phyloP scores from a whole-genome alignment of 53 echinoderm and acorn worm species.

The Paracentrotus lividus region DNA sequence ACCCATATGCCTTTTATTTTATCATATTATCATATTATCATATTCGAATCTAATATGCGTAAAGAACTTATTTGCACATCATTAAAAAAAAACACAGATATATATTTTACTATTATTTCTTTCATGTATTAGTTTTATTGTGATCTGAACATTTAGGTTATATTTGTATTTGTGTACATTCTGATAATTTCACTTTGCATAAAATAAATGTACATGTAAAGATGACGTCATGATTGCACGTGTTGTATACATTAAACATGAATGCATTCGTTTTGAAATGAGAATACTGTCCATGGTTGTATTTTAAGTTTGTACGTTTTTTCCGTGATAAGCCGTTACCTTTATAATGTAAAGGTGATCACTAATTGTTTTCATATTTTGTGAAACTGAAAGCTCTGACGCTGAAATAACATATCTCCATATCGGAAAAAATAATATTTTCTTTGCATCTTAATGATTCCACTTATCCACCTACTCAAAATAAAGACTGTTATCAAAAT shows the following conservation, averaged over 20 bases:
- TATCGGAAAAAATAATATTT: no score
- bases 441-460: no score
- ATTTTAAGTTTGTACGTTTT: neutral
- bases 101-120: no score
- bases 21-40: no score
- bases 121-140: no score
- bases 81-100: no score
- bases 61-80: no score
- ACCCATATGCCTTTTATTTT: no score
- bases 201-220: neutral
- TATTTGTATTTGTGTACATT: neutral
- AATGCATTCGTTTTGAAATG: neutral
- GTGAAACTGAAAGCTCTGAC: neutral
- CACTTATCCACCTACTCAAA: no score
- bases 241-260: neutral
- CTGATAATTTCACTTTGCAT: neutral
- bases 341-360: neutral
- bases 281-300: neutral
- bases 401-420: neutral
- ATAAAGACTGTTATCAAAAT: no score
- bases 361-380: neutral
- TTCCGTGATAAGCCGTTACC: neutral
- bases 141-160: no score
- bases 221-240: neutral
- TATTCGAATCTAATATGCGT: no score